phyloP scores from a whole-genome alignment of 2,113 vertebrate genomes.

The Dromiciops gliroides region DNA sequence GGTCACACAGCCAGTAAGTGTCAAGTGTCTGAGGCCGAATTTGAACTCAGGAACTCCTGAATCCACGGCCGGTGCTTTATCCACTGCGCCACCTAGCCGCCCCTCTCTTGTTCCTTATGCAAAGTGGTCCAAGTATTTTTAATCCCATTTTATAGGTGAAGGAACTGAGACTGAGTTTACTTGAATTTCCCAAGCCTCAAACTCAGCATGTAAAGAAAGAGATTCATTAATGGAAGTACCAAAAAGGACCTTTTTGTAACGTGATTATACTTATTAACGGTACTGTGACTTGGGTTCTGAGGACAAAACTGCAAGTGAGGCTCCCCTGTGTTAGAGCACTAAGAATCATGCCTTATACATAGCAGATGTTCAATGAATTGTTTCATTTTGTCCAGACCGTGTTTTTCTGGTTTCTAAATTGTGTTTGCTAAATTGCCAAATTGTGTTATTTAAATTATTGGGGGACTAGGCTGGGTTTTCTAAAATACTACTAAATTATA shows the following conservation, averaged over 20 bases:
- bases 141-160: neutral
- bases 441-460: too few species aligned
- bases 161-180: neutral
- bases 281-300: neutral
- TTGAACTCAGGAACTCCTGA: too few species aligned
- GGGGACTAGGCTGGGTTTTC: too few species aligned
- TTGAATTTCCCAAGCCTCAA: neutral
- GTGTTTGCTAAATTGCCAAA: too few species aligned
- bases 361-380: neutral
- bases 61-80: too few species aligned
- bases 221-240: neutral
- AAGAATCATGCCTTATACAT: neutral
- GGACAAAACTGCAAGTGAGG: neutral
- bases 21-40: too few species aligned
- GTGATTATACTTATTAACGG: neutral
- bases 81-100: too few species aligned
- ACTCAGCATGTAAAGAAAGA: neutral
- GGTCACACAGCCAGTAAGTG: too few species aligned
- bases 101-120: neutral
- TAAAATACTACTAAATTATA: too few species aligned
- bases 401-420: too few species aligned
- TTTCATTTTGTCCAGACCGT: neutral
- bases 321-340: neutral
- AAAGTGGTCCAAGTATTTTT: neutral
- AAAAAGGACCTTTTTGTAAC: neutral